These are phyloP conservation scores for Staurois parvus DNA, from an alignment of 2,797 vertebrate genomes.

Conservation along the genomic window DNA sequence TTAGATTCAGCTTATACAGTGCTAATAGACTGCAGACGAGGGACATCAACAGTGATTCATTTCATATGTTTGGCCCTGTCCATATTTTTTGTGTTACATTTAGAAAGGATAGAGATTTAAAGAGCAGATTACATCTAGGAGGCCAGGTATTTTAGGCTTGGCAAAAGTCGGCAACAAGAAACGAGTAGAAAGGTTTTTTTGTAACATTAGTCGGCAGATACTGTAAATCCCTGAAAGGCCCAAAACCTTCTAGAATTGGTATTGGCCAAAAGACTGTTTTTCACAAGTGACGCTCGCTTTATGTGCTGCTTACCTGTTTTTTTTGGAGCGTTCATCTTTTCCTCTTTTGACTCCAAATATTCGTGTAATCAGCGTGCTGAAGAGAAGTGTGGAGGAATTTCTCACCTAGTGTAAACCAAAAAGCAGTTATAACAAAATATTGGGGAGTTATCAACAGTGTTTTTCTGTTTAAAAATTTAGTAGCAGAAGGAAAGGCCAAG, in stretches of 20 bases:
- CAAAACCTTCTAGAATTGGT: conserved; percentile 65
- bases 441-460: conserved; percentile 4
- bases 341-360: conserved; percentile 97
- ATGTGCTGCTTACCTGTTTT: conserved; percentile 86
- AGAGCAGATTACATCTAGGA: conserved; percentile 59
- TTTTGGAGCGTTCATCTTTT: conserved; percentile 93
- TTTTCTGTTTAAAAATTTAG: conserved; percentile 3
- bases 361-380: conserved; percentile 94
- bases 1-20: conserved; percentile 21
- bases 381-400: conserved; percentile 96
- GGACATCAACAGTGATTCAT: conserved; percentile 36
- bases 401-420: conserved; percentile 81
- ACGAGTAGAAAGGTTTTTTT: conserved; percentile 60
- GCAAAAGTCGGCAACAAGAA: conserved; percentile 48
- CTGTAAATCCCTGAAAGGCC: conserved; percentile 61
- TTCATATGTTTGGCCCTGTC: conserved; percentile 44
- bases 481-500: not conserved
- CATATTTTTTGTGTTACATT: conserved; percentile 29
- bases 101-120: conserved; percentile 49
- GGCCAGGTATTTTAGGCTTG: conserved; percentile 61
- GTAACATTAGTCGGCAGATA: conserved; percentile 62
- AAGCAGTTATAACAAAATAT: conserved; percentile 29
- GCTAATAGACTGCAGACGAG: conserved; percentile 43
- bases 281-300: conserved; percentile 55
- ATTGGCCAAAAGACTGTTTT: conserved; percentile 62